Evolutionary conservation across 2,888 invertebrate genomes (phyloP).

Genomic region (Callimorpha dominula): DNA sequence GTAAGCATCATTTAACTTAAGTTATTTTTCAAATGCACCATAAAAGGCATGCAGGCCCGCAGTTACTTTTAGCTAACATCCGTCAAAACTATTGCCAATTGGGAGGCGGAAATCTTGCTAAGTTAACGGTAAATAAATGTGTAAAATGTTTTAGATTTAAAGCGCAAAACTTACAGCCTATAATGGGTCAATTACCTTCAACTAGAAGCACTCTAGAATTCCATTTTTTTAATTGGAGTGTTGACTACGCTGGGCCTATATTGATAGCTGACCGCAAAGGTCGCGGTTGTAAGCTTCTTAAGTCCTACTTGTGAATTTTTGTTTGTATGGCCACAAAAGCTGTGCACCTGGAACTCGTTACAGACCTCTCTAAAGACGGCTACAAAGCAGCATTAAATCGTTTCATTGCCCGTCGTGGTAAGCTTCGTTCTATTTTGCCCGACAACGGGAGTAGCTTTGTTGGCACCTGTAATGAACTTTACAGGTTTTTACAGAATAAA

Average conservation of each 20-base stretch:
- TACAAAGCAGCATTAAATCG: neutral
- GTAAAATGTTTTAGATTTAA: neutral
- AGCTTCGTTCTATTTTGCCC: too few relatives aligned
- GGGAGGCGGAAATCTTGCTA: constrained; percentile 3
- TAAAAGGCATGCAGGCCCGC: neutral
- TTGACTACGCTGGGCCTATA: neutral
- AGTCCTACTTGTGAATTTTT: neutral
- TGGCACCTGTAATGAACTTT: neutral
- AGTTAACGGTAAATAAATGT: neutral
- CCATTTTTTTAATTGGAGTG: neutral
- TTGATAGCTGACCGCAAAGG: neutral
- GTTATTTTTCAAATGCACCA: neutral
- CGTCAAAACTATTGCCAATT: neutral
- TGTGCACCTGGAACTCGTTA: neutral
- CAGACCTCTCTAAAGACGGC: neutral
- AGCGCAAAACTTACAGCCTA: neutral
- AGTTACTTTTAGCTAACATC: neutral
- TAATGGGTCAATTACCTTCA: constrained; percentile 5
- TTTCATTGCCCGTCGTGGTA: neutral
- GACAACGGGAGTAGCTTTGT: neutral
- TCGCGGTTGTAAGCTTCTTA: neutral
- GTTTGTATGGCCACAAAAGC: neutral
- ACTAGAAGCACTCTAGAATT: neutral
- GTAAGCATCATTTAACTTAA: neutral
- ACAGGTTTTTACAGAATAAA: too few relatives aligned